Evolutionary conservation across 2,797 vertebrate genomes (phyloP).

Genomic region (Sebastes matsubarae): DNA sequence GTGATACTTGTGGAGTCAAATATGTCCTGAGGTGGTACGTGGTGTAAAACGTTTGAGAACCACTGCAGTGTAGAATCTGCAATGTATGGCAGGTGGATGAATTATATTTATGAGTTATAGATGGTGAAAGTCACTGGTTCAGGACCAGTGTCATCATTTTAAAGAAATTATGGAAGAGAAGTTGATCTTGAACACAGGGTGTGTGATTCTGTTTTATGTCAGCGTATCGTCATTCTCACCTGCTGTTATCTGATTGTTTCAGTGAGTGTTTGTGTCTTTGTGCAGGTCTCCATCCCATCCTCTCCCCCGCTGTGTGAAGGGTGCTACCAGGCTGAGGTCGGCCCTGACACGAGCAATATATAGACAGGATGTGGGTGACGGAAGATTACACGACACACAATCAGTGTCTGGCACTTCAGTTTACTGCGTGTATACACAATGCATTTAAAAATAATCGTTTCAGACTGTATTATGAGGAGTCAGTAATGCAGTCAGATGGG

Average conservation of each 20-base stretch:
- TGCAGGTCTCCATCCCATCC: conserved; percentile 29
- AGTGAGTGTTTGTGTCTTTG: background rate
- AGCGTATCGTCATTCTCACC: background rate
- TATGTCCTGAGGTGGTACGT: too few species aligned
- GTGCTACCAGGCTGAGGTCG: background rate
- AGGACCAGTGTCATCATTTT: background rate
- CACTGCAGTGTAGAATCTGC: background rate
- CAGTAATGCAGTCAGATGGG: background rate
- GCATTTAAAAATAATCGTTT: background rate
- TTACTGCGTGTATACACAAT: background rate
- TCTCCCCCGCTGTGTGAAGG: conserved; percentile 43
- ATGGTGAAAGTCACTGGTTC: background rate
- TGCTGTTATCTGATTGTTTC: background rate
- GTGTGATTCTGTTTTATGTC: background rate
- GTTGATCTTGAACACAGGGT: background rate
- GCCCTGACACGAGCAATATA: background rate
- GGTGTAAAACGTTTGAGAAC: too few species aligned
- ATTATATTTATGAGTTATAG: background rate
- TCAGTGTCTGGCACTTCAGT: background rate
- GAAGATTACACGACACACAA: background rate
- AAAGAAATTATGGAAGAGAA: background rate
- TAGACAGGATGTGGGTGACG: background rate
- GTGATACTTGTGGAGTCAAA: too few species aligned
- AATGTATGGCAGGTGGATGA: background rate
- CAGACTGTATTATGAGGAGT: background rate